Evolutionary conservation across 37 sponge, comb jelly and placozoan species (phyloP).

Genomic region (Ephydatia muelleri): DNA sequence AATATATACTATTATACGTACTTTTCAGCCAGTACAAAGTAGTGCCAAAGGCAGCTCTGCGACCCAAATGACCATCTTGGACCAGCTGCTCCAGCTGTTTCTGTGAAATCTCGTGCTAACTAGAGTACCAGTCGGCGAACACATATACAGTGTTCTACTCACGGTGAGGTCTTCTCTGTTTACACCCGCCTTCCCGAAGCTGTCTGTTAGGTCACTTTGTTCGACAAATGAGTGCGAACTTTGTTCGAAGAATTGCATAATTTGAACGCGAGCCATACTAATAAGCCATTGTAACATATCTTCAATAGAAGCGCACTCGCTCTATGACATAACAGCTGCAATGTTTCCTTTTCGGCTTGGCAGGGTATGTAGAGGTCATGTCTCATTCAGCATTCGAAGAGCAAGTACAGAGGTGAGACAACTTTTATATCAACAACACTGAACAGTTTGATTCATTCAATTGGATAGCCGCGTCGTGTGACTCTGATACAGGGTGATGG

Average conservation of each 20-base stretch:
- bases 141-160: neutral
- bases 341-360: neutral
- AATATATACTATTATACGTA: neutral
- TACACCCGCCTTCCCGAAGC: neutral
- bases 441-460: neutral
- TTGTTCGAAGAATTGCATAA: neutral
- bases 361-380: neutral
- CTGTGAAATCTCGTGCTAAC: neutral
- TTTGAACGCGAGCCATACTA: neutral
- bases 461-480: conserved; percentile 35
- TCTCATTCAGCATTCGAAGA: neutral
- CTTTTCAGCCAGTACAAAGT: neutral
- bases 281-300: neutral
- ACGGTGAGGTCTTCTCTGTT: neutral
- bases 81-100: neutral
- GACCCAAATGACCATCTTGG: neutral
- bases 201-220: neutral
- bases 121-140: neutral
- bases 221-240: neutral
- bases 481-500: conserved; percentile 98
- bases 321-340: neutral
- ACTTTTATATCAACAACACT: neutral
- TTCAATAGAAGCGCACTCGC: neutral
- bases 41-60: neutral
- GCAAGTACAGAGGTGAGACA: conserved; percentile 19